Base-by-base conservation (phyloP, 2,888 invertebrate genomes). In the Teleiodes luculella region DNA sequence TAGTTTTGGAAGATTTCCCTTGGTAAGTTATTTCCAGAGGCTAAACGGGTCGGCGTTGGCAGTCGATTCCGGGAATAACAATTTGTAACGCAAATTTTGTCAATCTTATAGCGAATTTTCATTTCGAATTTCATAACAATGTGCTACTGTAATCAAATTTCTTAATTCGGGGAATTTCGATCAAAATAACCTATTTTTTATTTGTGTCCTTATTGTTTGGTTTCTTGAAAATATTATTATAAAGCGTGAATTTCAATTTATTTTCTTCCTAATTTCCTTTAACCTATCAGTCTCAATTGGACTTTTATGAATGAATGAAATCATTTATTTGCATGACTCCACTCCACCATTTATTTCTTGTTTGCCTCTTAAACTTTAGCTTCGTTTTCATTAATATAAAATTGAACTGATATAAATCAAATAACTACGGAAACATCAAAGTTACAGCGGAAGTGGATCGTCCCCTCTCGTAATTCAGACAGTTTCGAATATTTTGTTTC, bases 61-160 rank as follows among this genome's bases (percentile, higher is more conserved):
- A 11, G 20, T n/a, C 31, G 35, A 33, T 10, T n/a, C 35, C 30
- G 11, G 33, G 13, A 48, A 48, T 35, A 20, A 48, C 35, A 48
- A 48, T 48, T 36, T 48, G 20, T 18, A 48, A n/a, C 48, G 20
- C 16, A 48, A 48, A 48, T 48, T 36, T 13, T 36, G 48, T 20
- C 33, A 20, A 48, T 5, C 35, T 35, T 47, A 1, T 2, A 31
- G 16, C 30, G 14, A 47, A 31, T 13, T 28, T 16, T 18, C 14
- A 47, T 11, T 47, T 47, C 8, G 31, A n/a, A 47, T 47, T n/a
- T 31, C 39, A 18, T 18, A 20, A 11, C 20, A 20, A 41, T 41
- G 18, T 41, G 4, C 20, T 18, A 18, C 4, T 20, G 18, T 39
- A 18, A 14, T 5, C 7, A 37, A 1, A 4, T 24, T 6, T 6